A percentile compares a stretch with the other conserved stretches of the same genome.
These are phyloP conservation scores for Prunella himalayana DNA, from an alignment of 2,113 vertebrate species.

Conservation along the genomic window DNA sequence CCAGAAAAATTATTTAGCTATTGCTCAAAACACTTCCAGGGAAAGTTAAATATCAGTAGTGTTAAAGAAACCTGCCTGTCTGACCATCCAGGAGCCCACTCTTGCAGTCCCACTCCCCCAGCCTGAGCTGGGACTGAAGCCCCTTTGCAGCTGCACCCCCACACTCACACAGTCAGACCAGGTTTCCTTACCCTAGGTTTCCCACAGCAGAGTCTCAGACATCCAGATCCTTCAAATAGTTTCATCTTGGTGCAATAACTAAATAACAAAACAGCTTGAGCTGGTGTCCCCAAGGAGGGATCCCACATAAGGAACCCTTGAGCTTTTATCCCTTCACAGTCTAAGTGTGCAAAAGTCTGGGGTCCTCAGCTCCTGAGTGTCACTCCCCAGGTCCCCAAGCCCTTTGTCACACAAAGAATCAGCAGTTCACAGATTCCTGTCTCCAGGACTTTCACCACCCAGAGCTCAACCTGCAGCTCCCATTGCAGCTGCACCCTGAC, in stretches of 20 bases:
- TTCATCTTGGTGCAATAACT: not conserved
- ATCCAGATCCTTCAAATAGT: not conserved
- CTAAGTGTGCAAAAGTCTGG: no score
- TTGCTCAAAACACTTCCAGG: not conserved
- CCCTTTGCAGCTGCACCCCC: not conserved
- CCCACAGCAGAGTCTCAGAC: not conserved
- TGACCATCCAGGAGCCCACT: not conserved
- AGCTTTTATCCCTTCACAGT: not conserved
- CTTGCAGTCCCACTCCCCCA: not conserved
- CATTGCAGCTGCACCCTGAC: not conserved
- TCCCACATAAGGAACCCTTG: accelerated
- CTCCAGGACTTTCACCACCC: not conserved
- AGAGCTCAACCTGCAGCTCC: not conserved
- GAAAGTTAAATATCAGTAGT: not conserved
- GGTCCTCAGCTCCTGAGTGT: not conserved
- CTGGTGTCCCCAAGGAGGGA: not conserved
- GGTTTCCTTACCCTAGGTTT: not conserved
- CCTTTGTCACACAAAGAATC: not conserved
- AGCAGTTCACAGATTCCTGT: accelerated
- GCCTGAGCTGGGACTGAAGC: accelerated
- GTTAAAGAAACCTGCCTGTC: not conserved
- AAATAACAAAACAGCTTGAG: not conserved
- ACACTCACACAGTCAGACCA: not conserved
- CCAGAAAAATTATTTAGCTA: not conserved
- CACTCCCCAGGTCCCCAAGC: not conserved